Evolutionary conservation across 2,797 vertebrate genomes (phyloP), one percentile per base, ranked within the genome.

Genomic region (Coluber constrictor): DNA sequence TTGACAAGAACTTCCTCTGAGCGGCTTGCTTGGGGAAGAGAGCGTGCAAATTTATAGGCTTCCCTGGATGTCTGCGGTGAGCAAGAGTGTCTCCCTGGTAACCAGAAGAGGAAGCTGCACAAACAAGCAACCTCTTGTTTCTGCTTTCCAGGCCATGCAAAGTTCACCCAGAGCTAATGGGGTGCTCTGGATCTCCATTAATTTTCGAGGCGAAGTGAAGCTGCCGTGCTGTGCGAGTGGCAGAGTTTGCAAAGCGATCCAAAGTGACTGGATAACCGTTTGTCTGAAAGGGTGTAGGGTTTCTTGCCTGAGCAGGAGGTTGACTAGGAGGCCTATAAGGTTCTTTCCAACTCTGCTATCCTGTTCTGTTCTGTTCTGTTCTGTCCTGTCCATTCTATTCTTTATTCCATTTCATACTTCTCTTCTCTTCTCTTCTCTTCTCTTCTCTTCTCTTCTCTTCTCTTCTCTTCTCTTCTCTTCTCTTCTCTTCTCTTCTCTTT

Each of bases 91-190:
- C 32, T 56, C 20, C 89, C 12, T 10, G 89, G n/a, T 43, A 79
- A 90, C 90, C 60, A n/a, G 11, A 13, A 5, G 91, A 43, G 70
- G 66, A 61, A 89, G 15, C 59, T 11, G 8, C 12, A 59, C 87
- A 93, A 94, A 51, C 47, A 51, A 93, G 54, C 93, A 94, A 90
- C 87, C 92, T 92, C 92, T 66, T 89, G 59, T 55, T 93, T 86
- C 70, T 12, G 37, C 20, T 37, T 95, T 87, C 90, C 90, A 87
- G 89, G 79, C 63, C 25, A 87, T 86, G 0, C 59, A 93, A 91
- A 89, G 95, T 92, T 92, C 90, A 92, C 70, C 87, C 91, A 91
- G 88, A 51, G 70, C 23, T 10, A 79, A 43, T 43, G 70, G 32
- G 18, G 18, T 9, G 32, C 32, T 10, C 32, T 43, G 70, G 32